Conservation (phyloP, 2,113 vertebrate genomes). For the Panthera tigris region DNA sequence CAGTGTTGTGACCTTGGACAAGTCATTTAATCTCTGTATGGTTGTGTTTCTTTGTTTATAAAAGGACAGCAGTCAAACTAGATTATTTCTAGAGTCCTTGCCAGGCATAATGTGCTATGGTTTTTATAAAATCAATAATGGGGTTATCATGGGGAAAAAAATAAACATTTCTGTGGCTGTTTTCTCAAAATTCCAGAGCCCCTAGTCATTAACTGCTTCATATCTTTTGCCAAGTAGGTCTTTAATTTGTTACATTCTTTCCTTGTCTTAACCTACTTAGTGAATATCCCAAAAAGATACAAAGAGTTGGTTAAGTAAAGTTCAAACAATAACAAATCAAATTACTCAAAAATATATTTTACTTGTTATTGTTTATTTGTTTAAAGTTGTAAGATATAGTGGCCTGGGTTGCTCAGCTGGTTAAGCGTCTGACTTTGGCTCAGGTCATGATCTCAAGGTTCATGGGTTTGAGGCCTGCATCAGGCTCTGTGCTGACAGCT, state of each 20-base stretch:
- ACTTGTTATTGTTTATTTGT: neutral
- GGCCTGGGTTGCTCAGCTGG: no score
- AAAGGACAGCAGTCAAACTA: neutral
- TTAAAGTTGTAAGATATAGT: neutral
- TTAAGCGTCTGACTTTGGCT: no score
- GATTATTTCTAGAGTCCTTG: neutral
- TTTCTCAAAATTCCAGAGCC: neutral
- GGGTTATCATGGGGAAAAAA: neutral
- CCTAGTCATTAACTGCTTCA: neutral
- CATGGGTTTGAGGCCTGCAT: no score
- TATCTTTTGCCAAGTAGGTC: neutral
- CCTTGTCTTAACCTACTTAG: neutral
- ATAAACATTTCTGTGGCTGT: neutral
- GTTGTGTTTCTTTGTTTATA: neutral
- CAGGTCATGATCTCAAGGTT: no score
- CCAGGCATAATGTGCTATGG: neutral
- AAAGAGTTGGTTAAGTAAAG: neutral
- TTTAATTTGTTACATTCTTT: neutral
- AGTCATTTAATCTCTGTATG: neutral
- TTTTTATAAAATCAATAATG: conserved; percentile 33
- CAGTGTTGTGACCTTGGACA: neutral
- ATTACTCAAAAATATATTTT: neutral
- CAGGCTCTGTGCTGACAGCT: no score
- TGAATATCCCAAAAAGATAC: neutral
- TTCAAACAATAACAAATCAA: neutral